These are phyloP conservation scores for Pipistrellus kuhlii DNA, from an alignment of 2,797 vertebrate genomes.

Conservation along the genomic window DNA sequence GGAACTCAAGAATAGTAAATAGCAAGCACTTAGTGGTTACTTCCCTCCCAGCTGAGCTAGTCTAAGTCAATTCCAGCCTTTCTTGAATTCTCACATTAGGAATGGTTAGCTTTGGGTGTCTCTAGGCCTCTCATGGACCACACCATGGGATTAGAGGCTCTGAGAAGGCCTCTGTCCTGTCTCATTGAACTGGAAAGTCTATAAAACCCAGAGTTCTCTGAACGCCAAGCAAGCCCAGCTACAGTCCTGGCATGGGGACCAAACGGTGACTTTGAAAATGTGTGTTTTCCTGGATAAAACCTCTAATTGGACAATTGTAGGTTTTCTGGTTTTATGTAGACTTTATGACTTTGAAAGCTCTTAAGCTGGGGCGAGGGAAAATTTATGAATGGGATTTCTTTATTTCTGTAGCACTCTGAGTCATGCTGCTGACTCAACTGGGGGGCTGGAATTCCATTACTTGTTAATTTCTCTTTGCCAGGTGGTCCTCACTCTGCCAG, in stretches of 20 bases:
- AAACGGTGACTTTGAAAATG: conserved; percentile 61
- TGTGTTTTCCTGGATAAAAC: conserved; percentile 61
- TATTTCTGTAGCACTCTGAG: conserved; percentile 59
- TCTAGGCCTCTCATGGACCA: neutral
- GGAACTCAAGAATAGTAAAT: neutral
- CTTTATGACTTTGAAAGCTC: conserved; percentile 63
- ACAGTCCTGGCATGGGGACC: neutral
- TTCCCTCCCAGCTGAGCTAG: neutral
- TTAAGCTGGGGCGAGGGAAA: neutral
- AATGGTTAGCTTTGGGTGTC: neutral
- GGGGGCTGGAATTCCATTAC: neutral
- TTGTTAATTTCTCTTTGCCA: conserved; percentile 47
- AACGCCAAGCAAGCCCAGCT: neutral
- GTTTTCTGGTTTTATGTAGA: conserved; percentile 50
- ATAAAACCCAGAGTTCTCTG: conserved; percentile 6
- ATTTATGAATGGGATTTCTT: conserved; percentile 66
- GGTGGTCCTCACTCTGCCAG: neutral
- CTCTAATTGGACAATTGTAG: conserved; percentile 73
- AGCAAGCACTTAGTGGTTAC: neutral
- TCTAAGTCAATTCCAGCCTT: neutral
- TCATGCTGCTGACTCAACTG: conserved; percentile 1
- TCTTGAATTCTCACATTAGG: neutral
- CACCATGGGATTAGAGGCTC: neutral
- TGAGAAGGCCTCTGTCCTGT: neutral
- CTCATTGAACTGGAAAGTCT: neutral